These are phyloP conservation scores for Chelonoidis abingdonii DNA, from an alignment of 2,113 vertebrate species.

Conservation along the genomic window DNA sequence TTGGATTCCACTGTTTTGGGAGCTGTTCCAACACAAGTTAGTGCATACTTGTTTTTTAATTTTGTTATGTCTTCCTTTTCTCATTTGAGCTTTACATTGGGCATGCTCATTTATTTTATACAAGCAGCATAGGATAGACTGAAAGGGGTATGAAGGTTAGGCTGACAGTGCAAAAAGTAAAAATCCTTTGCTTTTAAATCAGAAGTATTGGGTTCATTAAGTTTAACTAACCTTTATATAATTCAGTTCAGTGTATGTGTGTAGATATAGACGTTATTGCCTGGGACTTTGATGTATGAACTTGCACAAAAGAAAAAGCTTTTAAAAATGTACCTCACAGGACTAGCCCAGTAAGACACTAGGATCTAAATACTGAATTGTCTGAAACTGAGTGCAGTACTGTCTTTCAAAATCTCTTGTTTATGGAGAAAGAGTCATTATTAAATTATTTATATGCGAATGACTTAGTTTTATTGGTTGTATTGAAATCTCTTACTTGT, in stretches of 20 bases:
- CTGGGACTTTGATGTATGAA: conserved; percentile 11
- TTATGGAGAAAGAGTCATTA: neutral
- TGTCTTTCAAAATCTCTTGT: neutral
- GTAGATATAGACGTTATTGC: conserved; percentile 21
- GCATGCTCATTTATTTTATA: neutral
- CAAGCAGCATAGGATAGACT: neutral
- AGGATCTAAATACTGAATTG: neutral
- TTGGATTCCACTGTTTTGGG: neutral
- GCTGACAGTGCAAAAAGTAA: neutral
- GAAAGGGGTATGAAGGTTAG: neutral
- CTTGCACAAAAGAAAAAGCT: conserved; percentile 30
- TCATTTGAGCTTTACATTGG: neutral
- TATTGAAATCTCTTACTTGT: neutral
- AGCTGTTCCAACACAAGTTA: neutral
- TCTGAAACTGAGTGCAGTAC: neutral
- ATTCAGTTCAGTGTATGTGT: neutral
- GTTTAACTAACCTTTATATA: conserved; percentile 4
- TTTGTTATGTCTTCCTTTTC: neutral
- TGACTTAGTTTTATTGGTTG: neutral
- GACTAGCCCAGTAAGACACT: neutral
- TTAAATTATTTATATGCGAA: neutral
- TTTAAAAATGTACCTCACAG: neutral
- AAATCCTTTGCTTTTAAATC: neutral
- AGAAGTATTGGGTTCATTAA: conserved; percentile 22
- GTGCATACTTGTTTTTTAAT: neutral